Base-by-base conservation (phyloP, 2,113 vertebrate genomes). In the Melanerpes formicivorus region DNA sequence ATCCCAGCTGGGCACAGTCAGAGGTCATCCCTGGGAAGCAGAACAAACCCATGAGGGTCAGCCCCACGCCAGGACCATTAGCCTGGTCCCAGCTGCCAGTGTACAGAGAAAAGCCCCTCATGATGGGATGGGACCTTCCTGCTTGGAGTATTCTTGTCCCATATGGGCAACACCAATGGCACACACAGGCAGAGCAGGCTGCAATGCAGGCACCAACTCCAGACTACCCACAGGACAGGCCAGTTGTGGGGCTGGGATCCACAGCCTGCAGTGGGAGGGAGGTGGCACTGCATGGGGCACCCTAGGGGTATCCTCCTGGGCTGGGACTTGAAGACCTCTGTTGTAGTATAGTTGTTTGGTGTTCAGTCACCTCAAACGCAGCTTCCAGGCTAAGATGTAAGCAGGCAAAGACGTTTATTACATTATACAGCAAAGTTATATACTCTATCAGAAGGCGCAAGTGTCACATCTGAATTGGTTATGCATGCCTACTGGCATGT, bases 31-130 rank as follows among this genome's bases (percentile, higher is more conserved):
- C 14, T 8, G 26, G 11, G 26, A 63, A 82, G 59, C 26, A 9
- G 66, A 14, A 54, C 22, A 82, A 54, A 71, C 4, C 54, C 63
- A 3, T 0, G 3, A 29, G 16, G 52, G 17, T 30, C 54, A 74
- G 14, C 10, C 50, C 42, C 9, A 1, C 12, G 1, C 4, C 0
- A 0, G 79, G 32, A 34, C 18, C 69, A 5, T 9, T 34, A 54
- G 44, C 18, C 44, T n/a, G 25, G 11, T 37, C 17, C 17, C 0
- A 3, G 30, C 26, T 3, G 0, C 26, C 1, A 0, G 30, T 7
- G 9, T 21, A 10, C 1, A 0, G 60, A 18, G 14, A 29, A 19
- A 56, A 52, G 29, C 50, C 21, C 32, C 0, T 18, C 3, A 0
- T 25, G 55, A n/a, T 62, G 42, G 62, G 19, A 90, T 48, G n/a